Percentiles rank a stretch among this genome's conserved stretches.
phyloP scores from a whole-genome alignment of 2,113 vertebrate species.

The Protobothrops mucrosquamatus region DNA sequence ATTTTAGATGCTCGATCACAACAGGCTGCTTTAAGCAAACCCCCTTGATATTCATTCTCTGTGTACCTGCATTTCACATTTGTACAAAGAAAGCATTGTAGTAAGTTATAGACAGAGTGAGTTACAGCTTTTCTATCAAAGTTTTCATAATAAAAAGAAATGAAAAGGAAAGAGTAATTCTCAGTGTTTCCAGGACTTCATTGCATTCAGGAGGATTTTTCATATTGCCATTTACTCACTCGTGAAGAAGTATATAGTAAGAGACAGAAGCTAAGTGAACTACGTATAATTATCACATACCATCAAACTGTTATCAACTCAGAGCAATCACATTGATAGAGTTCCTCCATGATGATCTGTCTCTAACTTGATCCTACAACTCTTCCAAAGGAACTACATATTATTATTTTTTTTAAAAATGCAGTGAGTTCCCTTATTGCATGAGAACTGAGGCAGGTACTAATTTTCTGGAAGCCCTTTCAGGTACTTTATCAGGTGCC shows the following conservation, averaged over 20 bases:
- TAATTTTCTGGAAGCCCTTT: not conserved
- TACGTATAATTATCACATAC: not conserved
- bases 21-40: slow-evolving; percentile 18
- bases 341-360: not conserved
- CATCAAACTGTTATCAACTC: not conserved
- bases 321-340: not conserved
- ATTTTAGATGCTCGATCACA: not conserved
- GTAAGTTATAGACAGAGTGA: not conserved
- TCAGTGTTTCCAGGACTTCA: not conserved
- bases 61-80: not conserved
- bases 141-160: not conserved
- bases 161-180: not conserved
- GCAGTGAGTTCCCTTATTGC: not conserved
- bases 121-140: not conserved
- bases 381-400: not conserved
- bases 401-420: not conserved
- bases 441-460: not conserved
- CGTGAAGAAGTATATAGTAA: not conserved
- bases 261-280: not conserved
- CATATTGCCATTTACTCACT: not conserved
- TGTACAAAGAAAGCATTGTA: not conserved
- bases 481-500: not conserved
- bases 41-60: not conserved
- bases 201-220: not conserved
- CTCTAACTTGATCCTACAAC: not conserved